Base-by-base conservation (phyloP, 2,888 invertebrate species). In the Ernsta delagoae region DNA sequence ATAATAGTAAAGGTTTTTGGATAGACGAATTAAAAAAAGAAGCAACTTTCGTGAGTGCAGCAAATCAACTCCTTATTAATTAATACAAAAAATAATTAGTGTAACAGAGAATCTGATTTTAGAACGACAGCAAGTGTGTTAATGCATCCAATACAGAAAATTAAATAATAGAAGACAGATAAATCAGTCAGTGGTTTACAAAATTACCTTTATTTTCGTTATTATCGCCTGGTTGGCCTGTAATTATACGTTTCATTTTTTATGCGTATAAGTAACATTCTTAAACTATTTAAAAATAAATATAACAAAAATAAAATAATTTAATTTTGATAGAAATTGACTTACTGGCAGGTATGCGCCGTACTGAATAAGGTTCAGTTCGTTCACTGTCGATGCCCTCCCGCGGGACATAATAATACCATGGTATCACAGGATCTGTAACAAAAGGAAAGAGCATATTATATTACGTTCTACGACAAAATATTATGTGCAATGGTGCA, bases 361-460 rank as follows among this genome's bases (percentile, higher is more conserved):
- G 88, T 50, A 95, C 95, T 62, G 95, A 95, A 66, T 96, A 96
- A 0, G 97, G 97, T 41, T 96, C 95, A 69, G 79, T 88, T 71
- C 95, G 94, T 86, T 98, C 98, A 70, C 88, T 92, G 36, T 97
- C 97, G 59, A 98, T 89, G 69, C 94, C 93, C 65, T 97, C 96
- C 64, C 95, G 94, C 0, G 97, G 95, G 6, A 98, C 96, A 80
- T 96, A 98, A 85, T 96, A 99, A 86, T 98, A 99, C 97, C 98
- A 98, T 0, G 99, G 99, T 72, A 99, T 96, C 0, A 98, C 95
- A 0, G 98, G 97, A 95, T 99, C 98, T 97, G 83, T 59, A 90
- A 48, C 12, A 12, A 88, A 59, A 73, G 3, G 24, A 24, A 24
- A 24, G 24, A 24, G 1, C 24, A 24, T 24, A 1, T 24, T 3